Conservation (phyloP, 1,140 invertebrate genomes). For the Meloidogyne exigua region DNA sequence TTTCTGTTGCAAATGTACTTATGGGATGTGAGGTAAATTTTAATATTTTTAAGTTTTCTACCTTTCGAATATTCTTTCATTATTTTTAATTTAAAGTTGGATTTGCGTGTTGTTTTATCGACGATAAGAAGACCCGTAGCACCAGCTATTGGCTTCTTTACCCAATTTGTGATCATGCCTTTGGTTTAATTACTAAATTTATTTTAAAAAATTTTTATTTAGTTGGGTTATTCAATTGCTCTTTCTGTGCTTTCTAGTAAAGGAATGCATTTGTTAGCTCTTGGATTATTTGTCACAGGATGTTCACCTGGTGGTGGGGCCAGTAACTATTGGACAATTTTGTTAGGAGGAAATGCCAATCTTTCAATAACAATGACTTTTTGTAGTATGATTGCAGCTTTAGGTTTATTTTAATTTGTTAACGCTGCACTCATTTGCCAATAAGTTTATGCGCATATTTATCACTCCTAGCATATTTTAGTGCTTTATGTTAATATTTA, state of each 20-base stretch:
- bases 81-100: slow-evolving; percentile 29
- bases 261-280: slow-evolving; percentile 51
- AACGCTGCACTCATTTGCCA: too few relatives aligned
- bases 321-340: slow-evolving; percentile 90
- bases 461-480: too few relatives aligned
- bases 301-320: slow-evolving; percentile 86
- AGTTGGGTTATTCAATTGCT: slow-evolving; percentile 78
- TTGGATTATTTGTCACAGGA: slow-evolving; percentile 84
- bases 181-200: slow-evolving; percentile 68
- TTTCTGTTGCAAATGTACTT: slow-evolving; percentile 83
- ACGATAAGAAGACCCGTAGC: slow-evolving; percentile 77
- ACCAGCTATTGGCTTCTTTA: slow-evolving; percentile 77
- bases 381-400: slow-evolving; percentile 78
- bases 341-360: slow-evolving; percentile 82
- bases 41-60: not conserved
- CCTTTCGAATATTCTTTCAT: not conserved
- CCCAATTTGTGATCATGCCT: slow-evolving; percentile 85
- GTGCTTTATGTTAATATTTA: slow-evolving; percentile 66
- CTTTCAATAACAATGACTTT: slow-evolving; percentile 89
- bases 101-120: slow-evolving; percentile 71
- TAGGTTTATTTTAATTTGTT: slow-evolving; percentile 69
- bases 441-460: too few relatives aligned
- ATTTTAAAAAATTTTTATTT: slow-evolving; percentile 47
- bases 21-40: slow-evolving; percentile 80
- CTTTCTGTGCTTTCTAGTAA: slow-evolving; percentile 69